Base-by-base conservation (phyloP, 1,140 invertebrate genomes). In the Conus betulinus region DNA sequence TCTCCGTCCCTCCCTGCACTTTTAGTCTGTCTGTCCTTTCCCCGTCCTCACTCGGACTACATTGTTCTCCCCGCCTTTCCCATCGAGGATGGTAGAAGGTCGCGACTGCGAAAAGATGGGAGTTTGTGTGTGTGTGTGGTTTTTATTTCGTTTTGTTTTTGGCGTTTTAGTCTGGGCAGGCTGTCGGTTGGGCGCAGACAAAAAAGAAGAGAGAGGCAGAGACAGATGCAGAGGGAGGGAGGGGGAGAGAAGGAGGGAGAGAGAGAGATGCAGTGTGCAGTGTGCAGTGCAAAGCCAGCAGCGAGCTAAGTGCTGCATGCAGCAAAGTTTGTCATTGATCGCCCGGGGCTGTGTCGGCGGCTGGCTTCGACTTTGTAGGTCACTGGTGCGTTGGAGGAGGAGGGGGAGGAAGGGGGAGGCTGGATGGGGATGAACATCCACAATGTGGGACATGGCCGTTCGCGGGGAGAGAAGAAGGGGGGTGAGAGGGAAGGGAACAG, bases 331-430 rank as follows among this genome's bases (percentile, higher is more conserved):
- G 23, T 71, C 67, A 71, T 71, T 71, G 67, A 71, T 71, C 67
- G 57, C 15, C 15, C 57, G 15, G 57, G 67, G 11, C 11, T 20
- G 67, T 71, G 67, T 71, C 17, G 67, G 11, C 67, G 67, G 67
- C 67, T 20, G 67, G 13, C 79, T 53, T 25, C 20, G 55, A 4
- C 57, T 84, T 63, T 84, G 23, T 84, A 84, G 82, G 82, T 84
- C 57, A 84, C 82, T 84, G n/a, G 53, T 84, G 55, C 82, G 57
- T 27, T n/a, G 82, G 82, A 20, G 82, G 82, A 25, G 57, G 52
- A 63, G 10, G 53, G 20, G 82, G 7, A 10, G 82, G n/a, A 84
- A 25, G n/a, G 13, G 53, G 82, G 53, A 57, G 51, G 82, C n/a
- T 17, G 53, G n/a, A 27, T 5, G 8, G n/a, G 67, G 67, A 17